These are phyloP conservation scores for Phyllotreta cruciferae DNA, from an alignment of 2,888 invertebrate species.

Conservation along the genomic window DNA sequence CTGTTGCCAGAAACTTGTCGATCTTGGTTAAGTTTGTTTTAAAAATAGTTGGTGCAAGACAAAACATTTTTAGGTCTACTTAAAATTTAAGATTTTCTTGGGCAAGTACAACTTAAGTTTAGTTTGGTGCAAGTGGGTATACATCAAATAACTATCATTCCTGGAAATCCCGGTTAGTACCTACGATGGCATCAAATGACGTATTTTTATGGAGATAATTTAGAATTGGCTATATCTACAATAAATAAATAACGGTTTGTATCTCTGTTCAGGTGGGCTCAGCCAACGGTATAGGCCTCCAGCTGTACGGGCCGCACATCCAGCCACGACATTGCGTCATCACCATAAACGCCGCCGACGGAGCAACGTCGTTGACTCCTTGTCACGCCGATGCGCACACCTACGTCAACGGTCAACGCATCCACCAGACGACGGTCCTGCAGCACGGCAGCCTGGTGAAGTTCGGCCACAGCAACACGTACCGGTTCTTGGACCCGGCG, in stretches of 20 bases:
- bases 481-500: slow-evolving; percentile 83
- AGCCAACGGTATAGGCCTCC: slow-evolving; percentile 80
- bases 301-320: slow-evolving; percentile 88
- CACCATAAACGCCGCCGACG: slow-evolving; percentile 79
- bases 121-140: too few relatives aligned
- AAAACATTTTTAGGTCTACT: too few relatives aligned
- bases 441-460: slow-evolving; percentile 85
- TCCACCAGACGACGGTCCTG: slow-evolving; percentile 90
- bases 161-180: too few relatives aligned
- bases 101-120: too few relatives aligned
- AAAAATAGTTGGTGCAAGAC: too few relatives aligned
- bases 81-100: too few relatives aligned
- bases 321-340: slow-evolving; percentile 95
- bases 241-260: not conserved
- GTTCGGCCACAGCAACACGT: slow-evolving; percentile 86
- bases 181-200: too few relatives aligned
- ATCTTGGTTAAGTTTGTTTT: too few relatives aligned
- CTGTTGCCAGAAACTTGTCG: too few relatives aligned
- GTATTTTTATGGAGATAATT: too few relatives aligned
- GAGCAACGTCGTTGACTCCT: slow-evolving; percentile 93
- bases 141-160: too few relatives aligned
- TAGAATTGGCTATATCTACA: too few relatives aligned
- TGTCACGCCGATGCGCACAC: slow-evolving; percentile 92
- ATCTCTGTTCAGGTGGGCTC: slow-evolving; percentile 67
- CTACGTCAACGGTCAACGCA: slow-evolving; percentile 91